Evolutionary conservation across 1,140 invertebrate species (phyloP).

Genomic region (Riptortus pedestris): DNA sequence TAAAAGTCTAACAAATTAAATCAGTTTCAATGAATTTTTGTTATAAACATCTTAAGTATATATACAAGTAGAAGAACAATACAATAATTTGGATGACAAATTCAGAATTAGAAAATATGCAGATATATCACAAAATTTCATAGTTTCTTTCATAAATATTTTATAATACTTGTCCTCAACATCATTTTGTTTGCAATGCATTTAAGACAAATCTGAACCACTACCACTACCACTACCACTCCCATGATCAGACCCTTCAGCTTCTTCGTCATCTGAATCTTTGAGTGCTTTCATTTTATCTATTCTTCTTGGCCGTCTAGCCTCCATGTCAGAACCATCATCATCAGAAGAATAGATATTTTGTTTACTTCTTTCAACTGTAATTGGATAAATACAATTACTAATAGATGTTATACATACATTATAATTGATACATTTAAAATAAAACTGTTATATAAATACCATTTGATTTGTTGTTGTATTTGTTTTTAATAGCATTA

Average conservation of each 20-base stretch:
- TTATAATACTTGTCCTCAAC: too few relatives aligned
- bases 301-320: constrained; percentile 56
- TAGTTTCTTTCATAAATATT: too few relatives aligned
- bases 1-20: too few relatives aligned
- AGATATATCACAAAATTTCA: too few relatives aligned
- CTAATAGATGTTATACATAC: not conserved
- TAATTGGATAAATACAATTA: not conserved
- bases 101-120: too few relatives aligned
- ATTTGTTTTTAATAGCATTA: constrained; percentile 88
- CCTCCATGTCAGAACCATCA: constrained; percentile 78
- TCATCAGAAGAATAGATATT: constrained; percentile 88
- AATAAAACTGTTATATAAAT: not conserved
- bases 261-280: constrained; percentile 64
- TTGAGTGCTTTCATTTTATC: constrained; percentile 69
- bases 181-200: too few relatives aligned
- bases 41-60: too few relatives aligned
- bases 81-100: too few relatives aligned
- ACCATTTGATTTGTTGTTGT: constrained; percentile 48
- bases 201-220: constrained; percentile 1
- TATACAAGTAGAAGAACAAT: too few relatives aligned
- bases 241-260: constrained; percentile 24
- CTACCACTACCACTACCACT: constrained; percentile 28
- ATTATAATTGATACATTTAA: not conserved
- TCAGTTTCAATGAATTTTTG: too few relatives aligned
- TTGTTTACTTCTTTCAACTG: constrained; percentile 40